Conservation (phyloP, 2,888 invertebrate genomes). For the Fabriciana adippe region DNA sequence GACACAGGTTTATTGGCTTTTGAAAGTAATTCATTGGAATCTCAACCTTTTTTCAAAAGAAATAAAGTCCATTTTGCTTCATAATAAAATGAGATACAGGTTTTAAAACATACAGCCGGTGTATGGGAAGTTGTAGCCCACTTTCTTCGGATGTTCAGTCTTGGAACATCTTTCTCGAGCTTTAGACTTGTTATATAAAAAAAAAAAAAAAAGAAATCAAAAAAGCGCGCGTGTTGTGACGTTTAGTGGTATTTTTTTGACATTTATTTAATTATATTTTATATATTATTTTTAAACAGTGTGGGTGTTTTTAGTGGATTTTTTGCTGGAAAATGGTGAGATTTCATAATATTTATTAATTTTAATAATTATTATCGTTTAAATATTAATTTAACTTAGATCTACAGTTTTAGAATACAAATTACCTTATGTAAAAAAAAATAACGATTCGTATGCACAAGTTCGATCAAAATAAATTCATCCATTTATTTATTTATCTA, state of each 20-base stretch:
- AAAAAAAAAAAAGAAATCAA: conserved; percentile 23
- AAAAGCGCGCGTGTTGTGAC: conserved; percentile 32
- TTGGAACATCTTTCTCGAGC: conserved; percentile 32
- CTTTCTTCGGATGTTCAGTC: conserved; percentile 55
- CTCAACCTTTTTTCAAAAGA: conserved; percentile 5
- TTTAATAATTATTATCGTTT: neutral
- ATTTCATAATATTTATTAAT: neutral
- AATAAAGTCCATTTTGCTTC: conserved; percentile 1
- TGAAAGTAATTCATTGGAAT: neutral
- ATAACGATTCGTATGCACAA: no score
- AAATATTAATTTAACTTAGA: no score
- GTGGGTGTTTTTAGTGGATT: conserved; percentile 25
- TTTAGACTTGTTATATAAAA: conserved; percentile 36
- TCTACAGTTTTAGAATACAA: no score
- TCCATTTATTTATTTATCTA: no score
- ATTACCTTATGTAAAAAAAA: no score
- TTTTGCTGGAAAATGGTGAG: conserved; percentile 26
- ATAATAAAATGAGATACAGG: conserved; percentile 53
- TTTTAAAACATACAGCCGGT: conserved; percentile 28
- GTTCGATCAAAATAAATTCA: no score
- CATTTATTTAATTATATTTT: conserved; percentile 10
- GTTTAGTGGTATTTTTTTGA: conserved; percentile 23
- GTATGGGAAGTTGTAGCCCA: conserved; percentile 59
- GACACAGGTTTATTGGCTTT: neutral
- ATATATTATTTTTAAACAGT: conserved; percentile 18